Evolutionary conservation across 1,140 invertebrate species (phyloP).

Genomic region (Drosophila hydei): DNA sequence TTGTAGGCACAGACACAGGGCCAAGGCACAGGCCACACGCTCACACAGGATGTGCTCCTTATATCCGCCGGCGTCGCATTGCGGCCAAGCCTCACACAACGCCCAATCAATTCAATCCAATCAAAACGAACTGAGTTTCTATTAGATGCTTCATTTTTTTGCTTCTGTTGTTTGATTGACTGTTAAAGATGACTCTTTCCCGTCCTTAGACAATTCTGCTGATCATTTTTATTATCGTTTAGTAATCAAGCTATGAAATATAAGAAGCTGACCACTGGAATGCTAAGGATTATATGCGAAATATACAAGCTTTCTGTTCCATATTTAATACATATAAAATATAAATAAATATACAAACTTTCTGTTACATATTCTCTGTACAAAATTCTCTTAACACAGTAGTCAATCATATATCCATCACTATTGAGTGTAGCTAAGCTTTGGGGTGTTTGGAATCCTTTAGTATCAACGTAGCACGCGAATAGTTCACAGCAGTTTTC

Average conservation of each 20-base stretch:
- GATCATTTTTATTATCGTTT: too few species aligned
- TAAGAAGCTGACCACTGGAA: too few species aligned
- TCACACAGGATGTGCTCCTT: slow-evolving; percentile 8
- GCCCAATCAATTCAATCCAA: slow-evolving; percentile 9
- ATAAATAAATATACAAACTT: too few species aligned
- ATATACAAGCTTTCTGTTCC: too few species aligned
- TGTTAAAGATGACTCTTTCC: background rate
- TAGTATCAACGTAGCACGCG: background rate
- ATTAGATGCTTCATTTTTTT: background rate
- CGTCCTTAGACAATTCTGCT: background rate
- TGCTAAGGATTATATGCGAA: too few species aligned
- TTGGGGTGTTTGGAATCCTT: background rate
- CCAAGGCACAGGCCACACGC: background rate
- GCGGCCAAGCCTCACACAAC: background rate
- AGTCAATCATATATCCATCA: background rate
- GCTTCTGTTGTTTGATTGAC: background rate
- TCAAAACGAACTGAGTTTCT: background rate
- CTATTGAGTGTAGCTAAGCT: background rate
- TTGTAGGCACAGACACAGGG: slow-evolving; percentile 29
- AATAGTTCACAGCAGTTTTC: background rate
- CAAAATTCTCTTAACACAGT: background rate
- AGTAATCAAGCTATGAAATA: too few species aligned
- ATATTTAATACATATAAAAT: too few species aligned
- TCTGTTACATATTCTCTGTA: too few species aligned
- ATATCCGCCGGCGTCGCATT: slow-evolving; percentile 12